phyloP scores from a whole-genome alignment of 2,888 invertebrate species.

The Elmis aenea region DNA sequence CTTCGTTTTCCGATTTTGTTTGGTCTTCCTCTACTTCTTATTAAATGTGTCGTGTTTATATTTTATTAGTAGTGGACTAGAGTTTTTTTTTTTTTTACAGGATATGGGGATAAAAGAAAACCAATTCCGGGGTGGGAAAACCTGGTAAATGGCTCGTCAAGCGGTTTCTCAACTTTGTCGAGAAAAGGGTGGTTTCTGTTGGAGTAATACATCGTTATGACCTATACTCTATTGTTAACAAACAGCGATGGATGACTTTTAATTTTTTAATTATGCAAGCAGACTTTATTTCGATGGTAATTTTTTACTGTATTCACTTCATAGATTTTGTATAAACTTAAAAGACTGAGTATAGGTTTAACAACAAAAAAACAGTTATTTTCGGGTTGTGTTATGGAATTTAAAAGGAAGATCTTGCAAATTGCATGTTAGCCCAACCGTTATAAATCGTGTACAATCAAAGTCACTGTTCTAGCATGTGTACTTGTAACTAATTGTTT shows the following conservation, averaged over 20 bases:
- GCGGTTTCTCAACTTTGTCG: background rate
- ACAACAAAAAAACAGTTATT: too few species aligned
- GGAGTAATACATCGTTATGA: background rate
- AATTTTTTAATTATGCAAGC: conserved; percentile 5
- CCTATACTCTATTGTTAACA: background rate
- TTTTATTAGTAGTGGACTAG: background rate
- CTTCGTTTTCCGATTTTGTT: too few species aligned
- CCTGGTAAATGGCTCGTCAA: background rate
- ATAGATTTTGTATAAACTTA: conserved; percentile 6
- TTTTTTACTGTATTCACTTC: background rate
- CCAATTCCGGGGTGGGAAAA: conserved; percentile 26
- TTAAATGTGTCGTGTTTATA: too few species aligned
- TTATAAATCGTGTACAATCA: too few species aligned
- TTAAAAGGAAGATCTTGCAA: conserved; percentile 7
- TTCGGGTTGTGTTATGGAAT: too few species aligned
- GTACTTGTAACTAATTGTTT: too few species aligned
- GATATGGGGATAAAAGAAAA: conserved; percentile 20
- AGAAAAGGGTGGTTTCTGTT: background rate
- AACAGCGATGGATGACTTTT: background rate
- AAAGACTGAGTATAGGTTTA: conserved; percentile 38
- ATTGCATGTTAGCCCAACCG: too few species aligned
- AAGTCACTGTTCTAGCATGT: too few species aligned
- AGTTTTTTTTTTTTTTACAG: conserved; percentile 13
- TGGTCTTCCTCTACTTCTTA: too few species aligned
- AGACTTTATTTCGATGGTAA: conserved; percentile 8